phyloP scores from a whole-genome alignment of 2,797 vertebrate species.

The Remorina albescens region DNA sequence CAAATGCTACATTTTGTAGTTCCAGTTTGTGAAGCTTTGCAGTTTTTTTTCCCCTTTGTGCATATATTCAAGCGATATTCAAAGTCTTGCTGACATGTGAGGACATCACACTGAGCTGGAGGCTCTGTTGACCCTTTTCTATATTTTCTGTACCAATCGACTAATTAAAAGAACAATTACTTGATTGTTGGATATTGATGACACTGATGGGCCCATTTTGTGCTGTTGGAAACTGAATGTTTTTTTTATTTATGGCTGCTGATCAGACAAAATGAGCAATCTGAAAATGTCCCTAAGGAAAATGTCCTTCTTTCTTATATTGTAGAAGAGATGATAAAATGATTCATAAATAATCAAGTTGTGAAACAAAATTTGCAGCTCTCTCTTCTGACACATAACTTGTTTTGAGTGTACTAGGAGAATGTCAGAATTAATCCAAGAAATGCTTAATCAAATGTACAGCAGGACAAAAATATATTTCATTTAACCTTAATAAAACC shows the following conservation, averaged over 20 bases:
- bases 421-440: background rate
- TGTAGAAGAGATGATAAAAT: background rate
- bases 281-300: background rate
- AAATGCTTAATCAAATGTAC: background rate
- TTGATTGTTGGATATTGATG: background rate
- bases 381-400: background rate
- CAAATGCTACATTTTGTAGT: background rate
- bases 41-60: background rate
- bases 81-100: too few relatives aligned
- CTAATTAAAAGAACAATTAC: background rate
- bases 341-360: background rate
- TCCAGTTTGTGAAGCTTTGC: background rate
- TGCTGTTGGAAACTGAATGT: background rate
- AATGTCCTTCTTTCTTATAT: background rate
- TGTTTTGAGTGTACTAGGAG: background rate
- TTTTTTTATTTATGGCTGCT: background rate
- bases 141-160: background rate
- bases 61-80: too few relatives aligned
- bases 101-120: too few relatives aligned
- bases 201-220: background rate
- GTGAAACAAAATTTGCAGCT: background rate
- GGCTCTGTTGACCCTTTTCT: background rate
- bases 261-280: background rate
- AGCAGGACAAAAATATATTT: background rate
- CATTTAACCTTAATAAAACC: background rate